phyloP scores from a whole-genome alignment of 2,113 vertebrate genomes.

The Chaenogobius annularis region DNA sequence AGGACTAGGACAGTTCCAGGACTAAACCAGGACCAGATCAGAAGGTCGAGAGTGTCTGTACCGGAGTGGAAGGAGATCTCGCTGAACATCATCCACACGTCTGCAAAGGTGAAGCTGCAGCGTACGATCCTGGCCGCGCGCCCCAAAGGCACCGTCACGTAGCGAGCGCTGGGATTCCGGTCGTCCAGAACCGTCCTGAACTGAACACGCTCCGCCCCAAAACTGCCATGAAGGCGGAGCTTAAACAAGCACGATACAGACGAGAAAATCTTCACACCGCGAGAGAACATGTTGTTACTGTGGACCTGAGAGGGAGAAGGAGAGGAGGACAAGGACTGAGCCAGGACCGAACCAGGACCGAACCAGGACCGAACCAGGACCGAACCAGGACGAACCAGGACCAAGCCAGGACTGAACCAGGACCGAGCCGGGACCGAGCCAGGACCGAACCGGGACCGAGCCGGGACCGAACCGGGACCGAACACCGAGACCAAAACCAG shows the following conservation, averaged over 20 bases:
- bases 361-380: too few relatives aligned
- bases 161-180: slow-evolving; percentile 88
- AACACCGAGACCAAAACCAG: too few relatives aligned
- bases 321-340: background rate
- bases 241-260: slow-evolving; percentile 86
- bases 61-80: slow-evolving; percentile 91
- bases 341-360: too few relatives aligned
- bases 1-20: too few relatives aligned
- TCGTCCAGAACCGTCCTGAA: slow-evolving; percentile 86
- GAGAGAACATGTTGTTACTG: slow-evolving; percentile 91
- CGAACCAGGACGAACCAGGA: too few relatives aligned
- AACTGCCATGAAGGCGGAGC: slow-evolving; percentile 74
- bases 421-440: too few relatives aligned
- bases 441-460: too few relatives aligned
- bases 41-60: slow-evolving; percentile 31
- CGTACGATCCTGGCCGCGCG: slow-evolving; percentile 79
- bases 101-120: slow-evolving; percentile 86
- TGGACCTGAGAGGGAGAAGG: slow-evolving; percentile 77
- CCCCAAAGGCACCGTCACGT: slow-evolving; percentile 84
- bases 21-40: background rate
- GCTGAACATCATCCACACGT: slow-evolving; percentile 92
- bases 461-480: too few relatives aligned
- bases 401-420: too few relatives aligned
- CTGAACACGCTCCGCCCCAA: slow-evolving; percentile 78
- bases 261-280: slow-evolving; percentile 89